Base-by-base conservation (phyloP, 1,140 invertebrate species). In the Mamestra configurata region DNA sequence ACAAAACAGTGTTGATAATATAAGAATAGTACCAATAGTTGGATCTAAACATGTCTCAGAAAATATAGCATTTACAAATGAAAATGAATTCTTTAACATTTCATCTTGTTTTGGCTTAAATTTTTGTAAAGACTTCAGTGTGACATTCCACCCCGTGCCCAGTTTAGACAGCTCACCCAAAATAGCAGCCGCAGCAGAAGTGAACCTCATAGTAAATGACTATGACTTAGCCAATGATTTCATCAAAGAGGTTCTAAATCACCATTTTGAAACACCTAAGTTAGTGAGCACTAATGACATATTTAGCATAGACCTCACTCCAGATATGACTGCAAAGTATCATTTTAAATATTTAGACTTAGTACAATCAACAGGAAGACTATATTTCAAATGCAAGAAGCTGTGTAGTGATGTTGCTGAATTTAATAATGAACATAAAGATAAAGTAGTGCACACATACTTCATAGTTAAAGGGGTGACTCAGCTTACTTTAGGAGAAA, bases 401-500 rank as follows among this genome's bases (percentile, higher is more conserved):
- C 43, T 95, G 1, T 81, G 71, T 73, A 82, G 82, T 64, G 84
- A 90, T 79, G 59, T 79, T 43, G 57, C 61, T 49, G 43, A 66
- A 59, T 3, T 51, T n/a, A 59, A 57, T 57, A 40, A 49, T 35
- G 53, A 80, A 20, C 73, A 57, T 3, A 79, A 80, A 11, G 77
- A 81, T 22, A 88, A 90, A 72, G 53, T 89, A 57, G 79, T 91
- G 61, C 83, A 87, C 77, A 79, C 91, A 81, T 93, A 83, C 88
- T 95, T 92, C 79, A 90, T 95, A 76, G 89, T 95, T 0, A 94
- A 91, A 88, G 92, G 93, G 51, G 88, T 94, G 35, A 95, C 94
- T 24, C 92, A 95, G 46, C 80, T 95, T 76, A 89, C 87, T 79
- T 89, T 95, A 83, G 93, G 92, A 61, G 92, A 94, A 76, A 91